phyloP scores from a whole-genome alignment of 2,797 vertebrate genomes.

The Artibeus jamaicensis region DNA sequence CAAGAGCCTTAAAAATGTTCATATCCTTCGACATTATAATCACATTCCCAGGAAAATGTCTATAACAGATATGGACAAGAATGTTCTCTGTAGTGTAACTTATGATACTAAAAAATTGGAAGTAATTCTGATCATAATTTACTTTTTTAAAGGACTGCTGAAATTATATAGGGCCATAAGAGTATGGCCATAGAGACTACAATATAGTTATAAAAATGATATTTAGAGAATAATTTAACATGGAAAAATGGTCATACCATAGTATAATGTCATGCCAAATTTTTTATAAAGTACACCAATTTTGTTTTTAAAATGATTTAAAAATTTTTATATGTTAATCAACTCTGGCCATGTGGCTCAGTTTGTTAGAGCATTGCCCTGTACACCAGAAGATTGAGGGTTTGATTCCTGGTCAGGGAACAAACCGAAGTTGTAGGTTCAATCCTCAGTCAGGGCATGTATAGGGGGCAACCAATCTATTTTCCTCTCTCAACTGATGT shows the following conservation, averaged over 20 bases:
- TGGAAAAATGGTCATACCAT: background rate
- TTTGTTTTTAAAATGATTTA: background rate
- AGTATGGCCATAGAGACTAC: background rate
- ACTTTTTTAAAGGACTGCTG: background rate
- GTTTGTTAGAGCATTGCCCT: background rate
- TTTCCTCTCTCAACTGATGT: background rate
- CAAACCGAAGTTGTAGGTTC: background rate
- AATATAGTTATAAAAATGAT: background rate
- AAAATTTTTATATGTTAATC: background rate
- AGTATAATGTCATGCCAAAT: background rate
- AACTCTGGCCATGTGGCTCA: background rate
- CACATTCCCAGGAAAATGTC: background rate
- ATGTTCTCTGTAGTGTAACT: background rate
- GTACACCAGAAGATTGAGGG: background rate
- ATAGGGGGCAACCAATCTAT: background rate
- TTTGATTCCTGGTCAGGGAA: background rate
- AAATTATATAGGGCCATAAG: background rate
- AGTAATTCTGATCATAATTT: background rate
- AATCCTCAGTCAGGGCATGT: background rate
- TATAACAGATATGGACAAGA: background rate
- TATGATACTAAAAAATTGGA: slow-evolving; percentile 3
- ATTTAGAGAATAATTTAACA: background rate
- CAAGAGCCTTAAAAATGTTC: background rate
- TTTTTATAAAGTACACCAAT: background rate
- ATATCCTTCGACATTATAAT: background rate